A percentile compares a stretch with the other conserved stretches of the same genome.
phyloP scores from a whole-genome alignment of 2,113 vertebrate genomes.

The Isurus oxyrinchus region DNA sequence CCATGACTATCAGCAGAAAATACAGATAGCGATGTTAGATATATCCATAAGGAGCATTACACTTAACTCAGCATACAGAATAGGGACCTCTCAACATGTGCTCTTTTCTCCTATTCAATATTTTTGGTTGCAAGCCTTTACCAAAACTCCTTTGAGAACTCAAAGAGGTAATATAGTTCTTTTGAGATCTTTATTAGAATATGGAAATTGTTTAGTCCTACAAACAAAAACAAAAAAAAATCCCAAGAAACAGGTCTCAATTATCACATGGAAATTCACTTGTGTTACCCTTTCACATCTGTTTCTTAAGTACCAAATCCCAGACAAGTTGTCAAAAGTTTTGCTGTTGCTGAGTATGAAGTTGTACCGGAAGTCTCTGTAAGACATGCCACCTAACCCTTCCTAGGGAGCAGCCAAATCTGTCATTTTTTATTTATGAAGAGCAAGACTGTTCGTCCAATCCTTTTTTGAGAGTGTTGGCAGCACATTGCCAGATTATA shows the following conservation, averaged over 20 bases:
- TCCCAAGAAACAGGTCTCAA: neutral
- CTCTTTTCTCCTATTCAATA: neutral
- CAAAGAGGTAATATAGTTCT: neutral
- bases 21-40: neutral
- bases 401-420: neutral
- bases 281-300: no score
- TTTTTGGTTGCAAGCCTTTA: neutral
- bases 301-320: neutral
- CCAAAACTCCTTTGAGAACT: neutral
- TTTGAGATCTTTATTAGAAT: neutral
- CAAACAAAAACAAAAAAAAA: no score
- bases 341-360: neutral
- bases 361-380: neutral
- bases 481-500: neutral
- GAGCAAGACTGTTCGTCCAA: neutral
- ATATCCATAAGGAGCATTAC: neutral
- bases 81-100: neutral
- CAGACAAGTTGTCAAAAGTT: neutral
- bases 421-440: no score
- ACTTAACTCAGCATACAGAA: neutral
- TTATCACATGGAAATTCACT: neutral
- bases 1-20: neutral
- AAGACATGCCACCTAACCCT: neutral
- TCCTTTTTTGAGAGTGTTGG: neutral
- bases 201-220: neutral